Base-by-base conservation (phyloP, 1,140 invertebrate genomes). In the Drosophila bifasciata region DNA sequence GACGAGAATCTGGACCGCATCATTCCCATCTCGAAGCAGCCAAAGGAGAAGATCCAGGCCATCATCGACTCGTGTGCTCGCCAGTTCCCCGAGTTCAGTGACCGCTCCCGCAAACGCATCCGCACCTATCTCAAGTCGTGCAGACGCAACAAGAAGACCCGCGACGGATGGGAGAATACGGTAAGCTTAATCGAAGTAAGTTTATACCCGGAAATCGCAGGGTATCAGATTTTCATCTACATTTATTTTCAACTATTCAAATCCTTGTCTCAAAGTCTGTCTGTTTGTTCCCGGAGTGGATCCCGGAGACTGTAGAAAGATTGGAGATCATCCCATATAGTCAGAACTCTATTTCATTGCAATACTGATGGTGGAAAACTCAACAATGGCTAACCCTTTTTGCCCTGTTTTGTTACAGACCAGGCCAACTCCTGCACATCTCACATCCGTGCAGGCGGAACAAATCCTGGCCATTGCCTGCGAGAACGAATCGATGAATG, bases 21-120 rank as follows among this genome's bases (percentile, higher is more conserved):
- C 92, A 97, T 99, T 64, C 98, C 98, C 51, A 99, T 99, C 86
- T 98, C 97, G 25, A 98, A 98, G 91, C 98, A 99, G 92, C 98
- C 98, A 4, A 99, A 99, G 92, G 98, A 99, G 91, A 99, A 99
- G 93, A 98, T 99, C 70, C 97, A 99, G 91, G 98, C 98, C 8
- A 99, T 99, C 89, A 97, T 99, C 77, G 98, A 99, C 90, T 98
- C 97, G 5, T 99, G 98, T 92, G 97, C 97, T 60, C 93, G 98
- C 77, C 98, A 99, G 92, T 99, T 99, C 92, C 98, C 98, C 43
- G 98, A 99, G 93, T 99, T 98, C 91, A 96, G 97, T 40, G 97
- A 98, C 91, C 93, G 98, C 58, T 97, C 98, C 45, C 94, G 98
- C 68, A 99, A 99, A 93, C 93, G 98, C 52, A 98, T 99, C 89